Evolutionary conservation across 2,797 vertebrate species (phyloP), one percentile per base, ranked within the genome.

Genomic region (Centroberyx gerrardi): DNA sequence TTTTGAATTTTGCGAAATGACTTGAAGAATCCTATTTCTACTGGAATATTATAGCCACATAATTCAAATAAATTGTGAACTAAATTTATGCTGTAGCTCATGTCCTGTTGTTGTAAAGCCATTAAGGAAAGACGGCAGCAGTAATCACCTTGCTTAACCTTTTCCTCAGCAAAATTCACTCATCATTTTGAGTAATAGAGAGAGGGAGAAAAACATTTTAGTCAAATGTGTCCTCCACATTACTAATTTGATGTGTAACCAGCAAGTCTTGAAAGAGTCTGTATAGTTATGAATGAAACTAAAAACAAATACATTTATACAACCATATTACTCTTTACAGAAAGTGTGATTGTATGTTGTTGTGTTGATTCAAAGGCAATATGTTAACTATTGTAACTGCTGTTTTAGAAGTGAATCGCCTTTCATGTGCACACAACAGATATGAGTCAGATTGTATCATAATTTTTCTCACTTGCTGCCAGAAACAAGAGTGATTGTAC

Each of bases 301-400:
- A 55, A 79, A 86, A 80, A 77, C 78, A 87, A 83, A 76, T 55
- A 77, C 65, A 65, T 53, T 64, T 53, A 53, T 62, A 68, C 60
- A 72, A 72, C 59, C 70, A 22, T 0, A 8, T 44, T 48, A 36
- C 58, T 56, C 52, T 68, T 70, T 14, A 3, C 52, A 63, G 44
- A 64, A 79, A 69, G 42, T 46, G 5, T 53, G n/a, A 46, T 71
- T 83, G 73, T 73, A 68, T 62, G 54, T 56, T 52, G 36, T 27
- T 83, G 46, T 49, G 42, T 44, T 15, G 18, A 62, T 17, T 73
- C 29, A 51, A 70, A 80, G 40, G 6, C 8, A 0, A 40, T 62
- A 0, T 58, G 28, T 48, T 54, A 67, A 69, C 13, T 61, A 49
- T 66, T 67, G 15, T 22, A 22, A 22, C 22, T 22, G 22, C 22